Evolutionary conservation across 1,140 invertebrate genomes (phyloP).

Genomic region (Stratiolaelaps scimitus): DNA sequence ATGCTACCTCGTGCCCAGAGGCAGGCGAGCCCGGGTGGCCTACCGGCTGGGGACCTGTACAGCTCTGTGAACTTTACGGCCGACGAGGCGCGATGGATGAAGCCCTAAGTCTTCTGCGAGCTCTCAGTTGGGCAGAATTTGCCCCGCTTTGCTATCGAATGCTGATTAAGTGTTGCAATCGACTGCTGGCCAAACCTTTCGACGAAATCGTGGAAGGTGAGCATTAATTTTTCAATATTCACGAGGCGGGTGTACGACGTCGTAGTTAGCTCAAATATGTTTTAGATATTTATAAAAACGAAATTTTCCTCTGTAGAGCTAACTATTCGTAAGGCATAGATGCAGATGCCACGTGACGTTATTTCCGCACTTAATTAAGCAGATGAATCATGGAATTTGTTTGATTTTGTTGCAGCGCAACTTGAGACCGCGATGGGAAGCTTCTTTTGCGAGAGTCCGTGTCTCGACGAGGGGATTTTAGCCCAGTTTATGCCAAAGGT

Average conservation of each 20-base stretch:
- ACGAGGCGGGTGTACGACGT: no score
- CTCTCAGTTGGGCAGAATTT: slow-evolving; percentile 19
- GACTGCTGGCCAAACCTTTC: neutral
- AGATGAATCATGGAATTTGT: neutral
- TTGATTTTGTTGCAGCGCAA: neutral
- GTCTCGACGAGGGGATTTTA: neutral
- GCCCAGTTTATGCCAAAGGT: slow-evolving; percentile 17
- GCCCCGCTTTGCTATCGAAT: slow-evolving; percentile 18
- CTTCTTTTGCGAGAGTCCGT: slow-evolving; percentile 3
- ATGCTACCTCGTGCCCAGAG: no score
- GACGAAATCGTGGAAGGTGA: no score
- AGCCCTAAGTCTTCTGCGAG: neutral
- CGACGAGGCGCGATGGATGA: slow-evolving; percentile 4
- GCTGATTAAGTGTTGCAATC: slow-evolving; percentile 10
- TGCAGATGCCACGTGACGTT: no score
- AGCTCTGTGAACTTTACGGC: slow-evolving; percentile 1
- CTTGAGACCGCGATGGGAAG: slow-evolving; percentile 9
- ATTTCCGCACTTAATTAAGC: no score
- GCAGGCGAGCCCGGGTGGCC: no score
- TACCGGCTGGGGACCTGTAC: neutral
- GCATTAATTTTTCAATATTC: no score
- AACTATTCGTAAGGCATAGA: no score
- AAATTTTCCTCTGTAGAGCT: no score
- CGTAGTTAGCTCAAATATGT: no score
- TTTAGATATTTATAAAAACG: no score